phyloP scores from a whole-genome alignment of 1,140 invertebrate species.

The Cydia splendana region DNA sequence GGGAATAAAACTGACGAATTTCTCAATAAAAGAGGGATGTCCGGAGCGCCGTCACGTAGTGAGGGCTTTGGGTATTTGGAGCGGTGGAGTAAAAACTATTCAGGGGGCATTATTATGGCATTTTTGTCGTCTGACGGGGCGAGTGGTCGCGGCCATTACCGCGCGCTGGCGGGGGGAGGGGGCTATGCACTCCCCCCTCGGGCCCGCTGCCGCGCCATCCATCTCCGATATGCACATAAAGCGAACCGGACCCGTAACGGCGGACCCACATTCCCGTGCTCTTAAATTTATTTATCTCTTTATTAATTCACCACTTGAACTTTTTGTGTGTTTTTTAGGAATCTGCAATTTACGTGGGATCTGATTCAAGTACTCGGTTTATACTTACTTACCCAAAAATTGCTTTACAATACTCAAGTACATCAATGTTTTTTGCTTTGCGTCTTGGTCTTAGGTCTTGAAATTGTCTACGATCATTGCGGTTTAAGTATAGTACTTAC shows the following conservation, averaged over 20 bases:
- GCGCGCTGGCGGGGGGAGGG: constrained; percentile 52
- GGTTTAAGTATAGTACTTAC: not conserved
- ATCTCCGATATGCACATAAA: constrained; percentile 79
- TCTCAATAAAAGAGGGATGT: constrained; percentile 79
- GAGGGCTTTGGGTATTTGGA: constrained; percentile 72
- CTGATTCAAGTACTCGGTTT: not conserved
- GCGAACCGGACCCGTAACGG: constrained; percentile 74
- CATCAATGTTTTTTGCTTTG: not conserved
- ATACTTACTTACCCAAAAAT: not conserved
- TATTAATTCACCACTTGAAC: constrained; percentile 77
- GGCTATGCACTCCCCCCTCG: constrained; percentile 39
- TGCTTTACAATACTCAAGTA: not conserved
- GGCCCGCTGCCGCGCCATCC: constrained; percentile 64
- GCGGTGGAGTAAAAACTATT: constrained; percentile 79
- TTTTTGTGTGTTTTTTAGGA: constrained; percentile 47
- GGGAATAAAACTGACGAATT: constrained; percentile 79
- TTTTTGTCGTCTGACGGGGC: constrained; percentile 79
- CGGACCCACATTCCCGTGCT: constrained; percentile 75
- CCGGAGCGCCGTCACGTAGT: constrained; percentile 74
- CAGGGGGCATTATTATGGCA: constrained; percentile 78
- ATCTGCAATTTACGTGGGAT: not conserved
- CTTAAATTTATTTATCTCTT: constrained; percentile 79
- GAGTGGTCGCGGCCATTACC: constrained; percentile 73
- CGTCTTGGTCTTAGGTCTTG: too few relatives aligned
- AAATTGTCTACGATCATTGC: not conserved